These are phyloP conservation scores for Erebia epiphron DNA, from an alignment of 2,888 invertebrate species.

Conservation along the genomic window DNA sequence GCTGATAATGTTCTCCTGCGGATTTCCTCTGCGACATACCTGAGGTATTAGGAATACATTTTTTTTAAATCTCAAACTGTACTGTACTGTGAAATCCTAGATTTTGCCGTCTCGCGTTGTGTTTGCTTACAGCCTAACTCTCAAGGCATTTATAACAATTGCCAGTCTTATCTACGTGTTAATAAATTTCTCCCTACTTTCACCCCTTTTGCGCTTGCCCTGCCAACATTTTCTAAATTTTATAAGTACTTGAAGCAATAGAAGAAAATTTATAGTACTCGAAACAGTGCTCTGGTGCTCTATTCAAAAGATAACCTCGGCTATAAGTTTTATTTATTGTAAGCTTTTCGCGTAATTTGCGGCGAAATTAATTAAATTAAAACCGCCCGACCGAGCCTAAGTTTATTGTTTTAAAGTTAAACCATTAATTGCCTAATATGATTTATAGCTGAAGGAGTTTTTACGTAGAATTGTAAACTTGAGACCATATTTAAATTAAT, in stretches of 20 bases:
- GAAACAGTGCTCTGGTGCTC: conserved; percentile 31
- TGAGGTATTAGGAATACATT: no score
- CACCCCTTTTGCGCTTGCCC: conserved; percentile 27
- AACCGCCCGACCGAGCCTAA: conserved; percentile 18
- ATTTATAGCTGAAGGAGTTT: neutral
- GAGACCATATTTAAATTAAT: neutral
- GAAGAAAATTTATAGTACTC: conserved; percentile 36
- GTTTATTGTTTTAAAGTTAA: conserved; percentile 12
- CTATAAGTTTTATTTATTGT: conserved; percentile 33
- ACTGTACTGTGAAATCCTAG: no score
- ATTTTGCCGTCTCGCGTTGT: neutral
- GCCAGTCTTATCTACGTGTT: conserved; percentile 22
- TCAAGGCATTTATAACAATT: conserved; percentile 15
- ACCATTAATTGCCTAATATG: conserved; percentile 15
- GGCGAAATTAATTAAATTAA: conserved; percentile 35
- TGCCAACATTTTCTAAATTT: conserved; percentile 27
- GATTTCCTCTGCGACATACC: no score
- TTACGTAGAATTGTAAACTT: neutral
- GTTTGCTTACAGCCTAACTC: neutral
- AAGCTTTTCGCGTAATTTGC: conserved; percentile 28
- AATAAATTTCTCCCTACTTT: conserved; percentile 13
- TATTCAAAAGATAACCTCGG: conserved; percentile 28
- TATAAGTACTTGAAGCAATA: conserved; percentile 35
- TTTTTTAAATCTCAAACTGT: no score
- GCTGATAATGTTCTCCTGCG: no score